A percentile compares a stretch with the other conserved stretches of the same genome.
Conservation (phyloP, 1,140 invertebrate species). For the Lepidostoma basale region DNA sequence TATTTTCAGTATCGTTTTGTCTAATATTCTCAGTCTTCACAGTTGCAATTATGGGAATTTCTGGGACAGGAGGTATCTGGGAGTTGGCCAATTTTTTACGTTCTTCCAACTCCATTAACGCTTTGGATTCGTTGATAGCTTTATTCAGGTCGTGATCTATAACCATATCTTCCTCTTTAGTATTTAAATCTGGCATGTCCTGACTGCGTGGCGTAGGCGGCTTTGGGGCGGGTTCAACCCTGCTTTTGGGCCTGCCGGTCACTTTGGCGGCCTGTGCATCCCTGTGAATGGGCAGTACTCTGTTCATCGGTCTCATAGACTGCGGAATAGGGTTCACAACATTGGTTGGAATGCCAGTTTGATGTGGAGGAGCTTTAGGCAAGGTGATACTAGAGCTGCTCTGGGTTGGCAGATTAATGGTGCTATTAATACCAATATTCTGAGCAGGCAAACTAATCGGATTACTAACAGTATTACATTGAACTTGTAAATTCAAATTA, state of each 20-base stretch:
- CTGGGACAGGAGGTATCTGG: slow-evolving; percentile 48
- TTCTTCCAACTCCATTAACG: slow-evolving; percentile 58
- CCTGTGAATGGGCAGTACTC: slow-evolving; percentile 74
- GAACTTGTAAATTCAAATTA: slow-evolving; percentile 54
- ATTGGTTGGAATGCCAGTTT: slow-evolving; percentile 69
- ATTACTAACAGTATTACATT: slow-evolving; percentile 51
- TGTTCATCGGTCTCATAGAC: slow-evolving; percentile 72
- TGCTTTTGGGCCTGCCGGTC: slow-evolving; percentile 48
- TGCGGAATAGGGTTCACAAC: slow-evolving; percentile 68
- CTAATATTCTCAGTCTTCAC: slow-evolving; percentile 50
- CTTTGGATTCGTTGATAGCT: slow-evolving; percentile 60
- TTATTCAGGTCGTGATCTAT: slow-evolving; percentile 60
- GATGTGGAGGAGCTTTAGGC: slow-evolving; percentile 64
- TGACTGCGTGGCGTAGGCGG: slow-evolving; percentile 52
- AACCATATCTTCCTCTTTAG: slow-evolving; percentile 55
- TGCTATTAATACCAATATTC: slow-evolving; percentile 50
- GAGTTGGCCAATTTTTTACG: slow-evolving; percentile 50
- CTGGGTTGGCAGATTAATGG: slow-evolving; percentile 57
- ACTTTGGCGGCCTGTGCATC: slow-evolving; percentile 54
- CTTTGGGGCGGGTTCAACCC: slow-evolving; percentile 49
- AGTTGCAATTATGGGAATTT: slow-evolving; percentile 46
- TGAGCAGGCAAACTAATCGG: slow-evolving; percentile 56
- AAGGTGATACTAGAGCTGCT: slow-evolving; percentile 63
- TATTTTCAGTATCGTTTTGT: slow-evolving; percentile 55
- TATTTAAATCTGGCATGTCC: slow-evolving; percentile 60